These are phyloP conservation scores for Willowsia nigromaculata DNA, from an alignment of 2,888 invertebrate genomes.

Conservation along the genomic window DNA sequence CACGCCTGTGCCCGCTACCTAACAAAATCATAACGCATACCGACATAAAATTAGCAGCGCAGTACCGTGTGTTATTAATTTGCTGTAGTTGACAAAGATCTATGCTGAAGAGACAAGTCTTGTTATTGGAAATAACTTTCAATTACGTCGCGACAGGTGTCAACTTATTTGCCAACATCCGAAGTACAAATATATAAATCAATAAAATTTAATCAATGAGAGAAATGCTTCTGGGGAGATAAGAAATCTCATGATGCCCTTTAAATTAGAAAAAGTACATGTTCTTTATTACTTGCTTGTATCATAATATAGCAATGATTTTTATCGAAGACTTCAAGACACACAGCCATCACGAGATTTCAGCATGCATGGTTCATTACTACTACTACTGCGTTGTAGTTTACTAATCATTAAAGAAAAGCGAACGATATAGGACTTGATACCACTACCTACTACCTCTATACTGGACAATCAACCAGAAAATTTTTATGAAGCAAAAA, in stretches of 20 bases:
- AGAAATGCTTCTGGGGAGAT: neutral
- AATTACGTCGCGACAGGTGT: conserved; percentile 22
- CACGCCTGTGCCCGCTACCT: conserved; percentile 5
- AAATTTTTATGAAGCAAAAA: neutral
- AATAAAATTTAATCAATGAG: neutral
- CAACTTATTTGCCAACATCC: neutral
- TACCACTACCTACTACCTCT: neutral
- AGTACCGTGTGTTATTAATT: too few relatives aligned
- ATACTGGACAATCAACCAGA: neutral
- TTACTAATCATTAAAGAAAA: neutral
- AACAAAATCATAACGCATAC: neutral
- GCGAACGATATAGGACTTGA: neutral
- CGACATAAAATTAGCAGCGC: neutral
- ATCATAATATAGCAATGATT: too few relatives aligned
- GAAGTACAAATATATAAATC: neutral
- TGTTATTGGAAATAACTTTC: neutral
- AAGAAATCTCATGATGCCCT: neutral
- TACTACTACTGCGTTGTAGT: too few relatives aligned
- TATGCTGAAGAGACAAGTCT: neutral
- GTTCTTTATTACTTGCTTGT: too few relatives aligned
- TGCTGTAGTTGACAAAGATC: neutral
- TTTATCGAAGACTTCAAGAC: too few relatives aligned
- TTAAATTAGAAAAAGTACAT: too few relatives aligned
- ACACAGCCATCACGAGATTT: neutral
- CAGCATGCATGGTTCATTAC: conserved; percentile 36